These are phyloP conservation scores for Trichogramma dendrolimi DNA, from an alignment of 2,888 invertebrate genomes.

Conservation along the genomic window DNA sequence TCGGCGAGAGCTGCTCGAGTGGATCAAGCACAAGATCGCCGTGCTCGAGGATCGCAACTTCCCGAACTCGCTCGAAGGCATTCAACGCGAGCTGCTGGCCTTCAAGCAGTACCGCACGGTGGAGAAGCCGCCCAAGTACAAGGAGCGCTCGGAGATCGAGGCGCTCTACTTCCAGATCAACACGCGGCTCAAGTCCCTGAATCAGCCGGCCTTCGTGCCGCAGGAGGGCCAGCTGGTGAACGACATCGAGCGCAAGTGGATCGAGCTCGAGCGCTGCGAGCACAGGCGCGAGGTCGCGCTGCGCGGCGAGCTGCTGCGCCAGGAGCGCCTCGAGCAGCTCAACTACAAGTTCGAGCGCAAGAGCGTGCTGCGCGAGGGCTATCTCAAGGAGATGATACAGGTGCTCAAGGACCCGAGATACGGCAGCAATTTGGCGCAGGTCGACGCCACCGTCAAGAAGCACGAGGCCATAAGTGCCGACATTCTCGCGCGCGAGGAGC, in stretches of 20 bases:
- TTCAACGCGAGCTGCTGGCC: slow-evolving; percentile 79
- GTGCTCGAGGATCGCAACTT: slow-evolving; percentile 81
- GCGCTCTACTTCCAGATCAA: slow-evolving; percentile 95
- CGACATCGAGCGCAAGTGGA: slow-evolving; percentile 95
- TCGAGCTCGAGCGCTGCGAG: slow-evolving; percentile 85
- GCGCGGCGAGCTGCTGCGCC: slow-evolving; percentile 82
- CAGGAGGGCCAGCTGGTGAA: slow-evolving; percentile 88
- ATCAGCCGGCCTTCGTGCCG: slow-evolving; percentile 80
- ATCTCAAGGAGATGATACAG: slow-evolving; percentile 95
- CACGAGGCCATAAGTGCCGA: slow-evolving; percentile 98
- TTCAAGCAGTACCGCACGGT: slow-evolving; percentile 95
- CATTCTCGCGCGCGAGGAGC: slow-evolving; percentile 87
- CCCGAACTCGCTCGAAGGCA: slow-evolving; percentile 92
- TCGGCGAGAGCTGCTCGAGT: slow-evolving; percentile 82
- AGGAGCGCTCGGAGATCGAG: slow-evolving; percentile 95
- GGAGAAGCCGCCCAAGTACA: slow-evolving; percentile 98
- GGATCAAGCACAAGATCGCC: slow-evolving; percentile 84
- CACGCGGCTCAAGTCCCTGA: slow-evolving; percentile 89
- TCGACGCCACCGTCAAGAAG: slow-evolving; percentile 96
- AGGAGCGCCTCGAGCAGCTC: slow-evolving; percentile 89
- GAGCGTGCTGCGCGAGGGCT: slow-evolving; percentile 89
- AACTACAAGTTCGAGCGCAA: slow-evolving; percentile 96
- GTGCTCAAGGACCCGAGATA: slow-evolving; percentile 89
- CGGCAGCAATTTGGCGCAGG: slow-evolving; percentile 84
- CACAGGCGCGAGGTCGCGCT: slow-evolving; percentile 90